A percentile compares a stretch with the other conserved stretches of the same genome.
These are phyloP conservation scores for Glaucidium brasilianum DNA, from an alignment of 2,113 vertebrate species.

Conservation along the genomic window DNA sequence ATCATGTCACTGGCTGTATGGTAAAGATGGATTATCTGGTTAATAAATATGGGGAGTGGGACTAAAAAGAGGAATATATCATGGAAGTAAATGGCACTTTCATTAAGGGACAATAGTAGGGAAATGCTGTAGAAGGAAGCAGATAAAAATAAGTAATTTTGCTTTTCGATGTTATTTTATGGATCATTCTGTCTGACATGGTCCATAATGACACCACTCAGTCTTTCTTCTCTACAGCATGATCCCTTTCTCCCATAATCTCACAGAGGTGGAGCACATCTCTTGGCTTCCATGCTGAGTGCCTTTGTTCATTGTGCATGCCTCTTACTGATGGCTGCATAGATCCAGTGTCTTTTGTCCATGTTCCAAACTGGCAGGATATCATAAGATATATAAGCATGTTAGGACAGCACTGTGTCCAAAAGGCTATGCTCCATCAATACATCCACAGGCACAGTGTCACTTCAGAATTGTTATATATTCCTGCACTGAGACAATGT, in stretches of 20 bases:
- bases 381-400: not conserved
- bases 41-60: constrained; percentile 62
- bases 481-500: not conserved
- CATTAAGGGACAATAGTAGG: not conserved
- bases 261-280: not conserved
- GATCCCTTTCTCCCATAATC: not conserved
- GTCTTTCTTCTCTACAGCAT: not conserved
- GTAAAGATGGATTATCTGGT: constrained; percentile 59
- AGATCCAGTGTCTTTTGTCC: not conserved
- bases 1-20: not conserved
- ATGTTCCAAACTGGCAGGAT: not conserved
- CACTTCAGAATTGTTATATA: not conserved
- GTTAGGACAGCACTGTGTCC: not conserved
- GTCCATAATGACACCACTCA: not conserved
- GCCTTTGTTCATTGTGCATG: not conserved
- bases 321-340: not conserved
- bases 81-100: constrained; percentile 38
- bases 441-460: not conserved
- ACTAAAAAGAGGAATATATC: constrained; percentile 41
- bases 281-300: not conserved
- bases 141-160: constrained; percentile 1
- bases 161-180: not conserved
- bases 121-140: not conserved
- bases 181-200: not conserved
- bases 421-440: not conserved